Evolutionary conservation across 2,797 vertebrate species (phyloP), one percentile per base, ranked within the genome.

Genomic region (Nannoperca australis): DNA sequence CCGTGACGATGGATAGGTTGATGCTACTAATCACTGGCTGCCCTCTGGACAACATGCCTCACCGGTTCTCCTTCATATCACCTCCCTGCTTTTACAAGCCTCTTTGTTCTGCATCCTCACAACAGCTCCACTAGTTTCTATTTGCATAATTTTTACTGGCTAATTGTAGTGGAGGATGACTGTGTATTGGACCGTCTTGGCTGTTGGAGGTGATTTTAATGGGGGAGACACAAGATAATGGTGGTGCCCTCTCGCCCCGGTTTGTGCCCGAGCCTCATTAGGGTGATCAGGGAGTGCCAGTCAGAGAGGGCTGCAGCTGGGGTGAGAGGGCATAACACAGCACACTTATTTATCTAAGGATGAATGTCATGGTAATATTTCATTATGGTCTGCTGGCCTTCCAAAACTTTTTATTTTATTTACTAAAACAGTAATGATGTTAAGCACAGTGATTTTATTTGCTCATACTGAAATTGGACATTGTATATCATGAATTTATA

Each of bases 241-340:
- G 91, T 81, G 78, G 79, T 93, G 95, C 92, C 94, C 95, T 94
- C 92, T 92, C 81, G 93, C 93, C 96, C 93, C n/a, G 70, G 85
- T 91, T 89, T 91, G 88, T 84, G 91, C 78, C 92, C 88, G 55
- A 70, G 91, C 85, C 93, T 96, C 92, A 86, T 95, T 94, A 94
- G 89, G 92, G 88, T 92, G 93, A 85, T 83, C 87, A 78, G 75
- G 85, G 92, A 84, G 90, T 92, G 91, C 79, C 87, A 87, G 76
- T 93, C 91, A 89, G 74, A 80, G 77, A 80, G 61, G 79, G 83
- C 81, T 70, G 79, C 49, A 58, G 61, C 81, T 59, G 70, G 86
- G 88, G 82, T 81, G 64, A 91, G 67, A 87, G 85, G 82, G 72
- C 89, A 88, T 65, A 71, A 40, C 73, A 79, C 51, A 58, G 76